A percentile compares a stretch with the other conserved stretches of the same genome.
Conservation (phyloP, 2,888 invertebrate genomes). For the Heteropelma amictum region DNA sequence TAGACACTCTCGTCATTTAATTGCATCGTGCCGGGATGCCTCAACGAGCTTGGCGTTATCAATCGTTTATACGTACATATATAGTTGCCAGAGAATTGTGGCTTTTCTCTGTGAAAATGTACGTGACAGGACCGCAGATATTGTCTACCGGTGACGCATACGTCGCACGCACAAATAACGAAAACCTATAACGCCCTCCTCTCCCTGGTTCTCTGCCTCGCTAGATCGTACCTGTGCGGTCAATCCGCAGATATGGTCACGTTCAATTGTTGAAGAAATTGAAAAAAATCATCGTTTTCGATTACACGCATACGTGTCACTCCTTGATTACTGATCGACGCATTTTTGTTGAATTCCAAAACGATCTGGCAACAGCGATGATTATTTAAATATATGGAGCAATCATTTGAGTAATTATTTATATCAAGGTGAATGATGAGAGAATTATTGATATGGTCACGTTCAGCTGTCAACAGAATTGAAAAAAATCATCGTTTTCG, state of each 20-base stretch:
- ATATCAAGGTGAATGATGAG: too few relatives aligned
- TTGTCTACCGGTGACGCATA: constrained; percentile 8
- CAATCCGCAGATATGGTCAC: neutral
- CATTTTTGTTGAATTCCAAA: too few relatives aligned
- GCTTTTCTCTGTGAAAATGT: constrained; percentile 16
- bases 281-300: too few relatives aligned
- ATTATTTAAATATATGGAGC: too few relatives aligned
- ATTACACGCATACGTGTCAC: too few relatives aligned
- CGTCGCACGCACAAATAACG: neutral
- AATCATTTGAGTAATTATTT: too few relatives aligned
- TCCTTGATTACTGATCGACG: too few relatives aligned
- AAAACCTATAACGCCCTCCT: neutral
- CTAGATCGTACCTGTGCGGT: neutral
- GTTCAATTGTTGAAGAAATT: neutral
- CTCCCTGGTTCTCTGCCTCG: neutral
- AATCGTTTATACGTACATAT: constrained; percentile 19
- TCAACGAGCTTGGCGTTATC: constrained; percentile 23
- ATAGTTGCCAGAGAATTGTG: constrained; percentile 4
- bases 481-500: too few relatives aligned
- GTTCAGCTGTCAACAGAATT: too few relatives aligned
- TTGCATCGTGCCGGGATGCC: constrained; percentile 22
- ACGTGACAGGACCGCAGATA: constrained; percentile 27
- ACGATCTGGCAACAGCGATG: too few relatives aligned
- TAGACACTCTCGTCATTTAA: constrained; percentile 36
- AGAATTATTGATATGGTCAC: too few relatives aligned